Conservation (phyloP, 2,888 invertebrate genomes). For the Sericinus montela region DNA sequence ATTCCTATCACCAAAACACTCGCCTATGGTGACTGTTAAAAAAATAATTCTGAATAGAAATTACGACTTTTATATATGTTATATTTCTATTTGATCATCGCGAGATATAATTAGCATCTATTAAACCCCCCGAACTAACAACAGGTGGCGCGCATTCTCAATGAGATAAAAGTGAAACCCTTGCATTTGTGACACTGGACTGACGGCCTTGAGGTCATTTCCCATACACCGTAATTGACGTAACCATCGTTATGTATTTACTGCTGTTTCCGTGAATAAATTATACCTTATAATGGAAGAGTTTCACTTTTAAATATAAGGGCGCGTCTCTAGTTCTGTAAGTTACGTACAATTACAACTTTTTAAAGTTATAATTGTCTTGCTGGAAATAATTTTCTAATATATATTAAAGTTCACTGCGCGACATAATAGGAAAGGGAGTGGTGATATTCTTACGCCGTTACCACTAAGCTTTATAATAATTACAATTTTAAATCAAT, state of each 20-base stretch:
- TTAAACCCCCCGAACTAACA: neutral
- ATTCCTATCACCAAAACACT: too few species aligned
- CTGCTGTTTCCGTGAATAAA: neutral
- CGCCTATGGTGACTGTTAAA: too few species aligned
- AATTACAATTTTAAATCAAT: too few species aligned
- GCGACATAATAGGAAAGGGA: too few species aligned
- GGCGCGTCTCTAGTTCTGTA: too few species aligned
- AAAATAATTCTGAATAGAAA: neutral
- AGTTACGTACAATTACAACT: too few species aligned
- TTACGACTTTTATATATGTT: neutral
- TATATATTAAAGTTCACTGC: too few species aligned
- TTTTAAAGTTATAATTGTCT: too few species aligned
- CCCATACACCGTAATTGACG: neutral
- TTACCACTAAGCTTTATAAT: too few species aligned
- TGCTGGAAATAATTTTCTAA: too few species aligned
- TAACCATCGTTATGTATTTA: neutral
- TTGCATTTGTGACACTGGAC: neutral
- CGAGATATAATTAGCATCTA: neutral
- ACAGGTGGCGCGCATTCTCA: neutral
- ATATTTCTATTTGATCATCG: neutral
- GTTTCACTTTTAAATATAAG: too few species aligned
- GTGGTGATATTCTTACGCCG: too few species aligned
- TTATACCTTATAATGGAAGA: neutral
- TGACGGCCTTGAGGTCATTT: neutral
- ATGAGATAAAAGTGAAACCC: conserved; percentile 10